Evolutionary conservation across 2,888 invertebrate genomes (phyloP).

Genomic region (Steromphala cineraria): DNA sequence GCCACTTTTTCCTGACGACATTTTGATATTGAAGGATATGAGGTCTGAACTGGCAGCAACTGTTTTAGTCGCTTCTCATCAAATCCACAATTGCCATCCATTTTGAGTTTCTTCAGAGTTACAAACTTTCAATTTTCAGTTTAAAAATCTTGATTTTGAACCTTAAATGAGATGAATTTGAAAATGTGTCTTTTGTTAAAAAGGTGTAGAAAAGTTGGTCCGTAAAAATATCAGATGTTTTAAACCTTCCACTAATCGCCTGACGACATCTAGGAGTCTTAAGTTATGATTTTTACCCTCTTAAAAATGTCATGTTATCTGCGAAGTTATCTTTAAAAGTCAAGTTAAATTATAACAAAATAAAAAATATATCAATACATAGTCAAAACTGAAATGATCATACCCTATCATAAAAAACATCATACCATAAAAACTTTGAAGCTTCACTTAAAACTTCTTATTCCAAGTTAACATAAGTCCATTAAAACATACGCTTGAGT

Average conservation of each 20-base stretch:
- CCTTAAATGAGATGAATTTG: too few species aligned
- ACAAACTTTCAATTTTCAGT: too few species aligned
- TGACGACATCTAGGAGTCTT: neutral
- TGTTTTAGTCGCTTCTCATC: neutral
- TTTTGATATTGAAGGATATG: constrained; percentile 19
- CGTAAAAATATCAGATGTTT: too few species aligned
- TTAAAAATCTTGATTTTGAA: too few species aligned
- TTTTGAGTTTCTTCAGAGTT: neutral
- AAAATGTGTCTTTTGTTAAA: too few species aligned
- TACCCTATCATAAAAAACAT: neutral
- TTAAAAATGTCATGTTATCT: neutral
- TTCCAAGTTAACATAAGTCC: too few species aligned
- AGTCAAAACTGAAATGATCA: neutral
- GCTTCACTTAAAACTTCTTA: too few species aligned
- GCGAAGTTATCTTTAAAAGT: neutral
- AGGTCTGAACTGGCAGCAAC: neutral
- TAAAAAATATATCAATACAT: neutral
- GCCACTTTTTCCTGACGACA: constrained; percentile 18
- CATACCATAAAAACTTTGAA: neutral
- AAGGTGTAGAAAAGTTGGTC: too few species aligned
- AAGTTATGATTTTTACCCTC: neutral
- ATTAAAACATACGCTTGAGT: too few species aligned
- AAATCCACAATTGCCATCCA: neutral
- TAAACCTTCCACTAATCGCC: too few species aligned
- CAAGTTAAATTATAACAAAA: neutral